phyloP scores from a whole-genome alignment of 1,140 invertebrate genomes.

The Calliphora vicina region DNA sequence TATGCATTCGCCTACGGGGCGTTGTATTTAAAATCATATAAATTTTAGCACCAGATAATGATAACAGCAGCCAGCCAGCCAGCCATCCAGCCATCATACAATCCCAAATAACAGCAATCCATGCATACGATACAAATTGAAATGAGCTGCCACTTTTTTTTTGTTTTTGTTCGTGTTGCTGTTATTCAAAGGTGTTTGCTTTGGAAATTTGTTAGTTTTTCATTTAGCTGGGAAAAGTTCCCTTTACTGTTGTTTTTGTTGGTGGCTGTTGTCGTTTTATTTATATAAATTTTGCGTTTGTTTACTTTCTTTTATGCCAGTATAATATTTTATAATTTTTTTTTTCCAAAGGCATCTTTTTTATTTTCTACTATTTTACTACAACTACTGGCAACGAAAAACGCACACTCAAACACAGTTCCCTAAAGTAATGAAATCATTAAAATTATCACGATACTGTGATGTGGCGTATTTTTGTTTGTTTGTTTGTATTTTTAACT shows the following conservation, averaged over 20 bases:
- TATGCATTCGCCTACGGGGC: neutral
- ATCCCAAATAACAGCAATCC: too few species aligned
- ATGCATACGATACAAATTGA: neutral
- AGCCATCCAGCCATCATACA: neutral
- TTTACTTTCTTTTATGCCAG: slow-evolving; percentile 2
- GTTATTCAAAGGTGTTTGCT: neutral
- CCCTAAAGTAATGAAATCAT: neutral
- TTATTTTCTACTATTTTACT: neutral
- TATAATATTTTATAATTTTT: slow-evolving; percentile 2
- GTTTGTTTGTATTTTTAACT: too few species aligned
- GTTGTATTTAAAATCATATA: slow-evolving; percentile 19
- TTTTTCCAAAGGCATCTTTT: neutral
- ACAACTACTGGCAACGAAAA: neutral
- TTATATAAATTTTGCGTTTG: neutral
- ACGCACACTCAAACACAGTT: neutral
- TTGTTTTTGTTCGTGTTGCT: neutral
- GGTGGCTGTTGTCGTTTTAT: neutral
- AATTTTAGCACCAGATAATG: slow-evolving; percentile 3
- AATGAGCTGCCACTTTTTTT: neutral
- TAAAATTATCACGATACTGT: too few species aligned
- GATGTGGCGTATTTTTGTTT: too few species aligned
- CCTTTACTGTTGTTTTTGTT: neutral
- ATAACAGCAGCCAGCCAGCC: slow-evolving; percentile 2
- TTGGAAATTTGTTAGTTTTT: neutral
- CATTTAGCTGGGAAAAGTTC: neutral